A percentile compares a stretch with the other conserved stretches of the same genome.
These are phyloP conservation scores for Varanus salvator DNA, from an alignment of 2,113 vertebrate genomes.

Conservation along the genomic window DNA sequence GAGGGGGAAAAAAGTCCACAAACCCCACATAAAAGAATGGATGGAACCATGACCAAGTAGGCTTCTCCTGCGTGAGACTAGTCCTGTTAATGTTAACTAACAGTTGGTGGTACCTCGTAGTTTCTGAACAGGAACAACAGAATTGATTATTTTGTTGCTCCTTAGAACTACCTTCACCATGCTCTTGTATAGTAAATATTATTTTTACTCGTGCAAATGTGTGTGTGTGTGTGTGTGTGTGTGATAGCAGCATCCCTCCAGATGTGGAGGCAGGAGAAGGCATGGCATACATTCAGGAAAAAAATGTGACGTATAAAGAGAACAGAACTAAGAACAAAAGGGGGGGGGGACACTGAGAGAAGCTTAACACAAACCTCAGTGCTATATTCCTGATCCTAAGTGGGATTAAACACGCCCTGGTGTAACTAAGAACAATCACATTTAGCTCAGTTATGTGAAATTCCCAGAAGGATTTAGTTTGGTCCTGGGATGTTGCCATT, in stretches of 20 bases:
- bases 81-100: not conserved
- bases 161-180: not conserved
- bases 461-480: too few relatives aligned
- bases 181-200: not conserved
- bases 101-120: not conserved
- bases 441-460: too few relatives aligned
- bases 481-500: not conserved
- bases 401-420: too few relatives aligned
- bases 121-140: not conserved
- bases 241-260: not conserved
- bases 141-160: not conserved
- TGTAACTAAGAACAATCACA: too few relatives aligned
- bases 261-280: not conserved
- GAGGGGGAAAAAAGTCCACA: not conserved
- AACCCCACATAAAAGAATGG: not conserved
- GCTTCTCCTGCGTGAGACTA: not conserved
- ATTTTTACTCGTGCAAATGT: not conserved
- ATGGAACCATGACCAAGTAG: not conserved
- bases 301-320: not conserved
- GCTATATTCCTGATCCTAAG: too few relatives aligned
- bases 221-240: too few relatives aligned
- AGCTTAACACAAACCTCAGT: too few relatives aligned
- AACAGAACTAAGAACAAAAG: not conserved
- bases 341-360: too few relatives aligned
- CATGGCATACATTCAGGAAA: not conserved